Evolutionary conservation across 92 coral and sea anemone species (phyloP), one percentile per base, ranked within the genome.

Genomic region (Nematostella vectensis): DNA sequence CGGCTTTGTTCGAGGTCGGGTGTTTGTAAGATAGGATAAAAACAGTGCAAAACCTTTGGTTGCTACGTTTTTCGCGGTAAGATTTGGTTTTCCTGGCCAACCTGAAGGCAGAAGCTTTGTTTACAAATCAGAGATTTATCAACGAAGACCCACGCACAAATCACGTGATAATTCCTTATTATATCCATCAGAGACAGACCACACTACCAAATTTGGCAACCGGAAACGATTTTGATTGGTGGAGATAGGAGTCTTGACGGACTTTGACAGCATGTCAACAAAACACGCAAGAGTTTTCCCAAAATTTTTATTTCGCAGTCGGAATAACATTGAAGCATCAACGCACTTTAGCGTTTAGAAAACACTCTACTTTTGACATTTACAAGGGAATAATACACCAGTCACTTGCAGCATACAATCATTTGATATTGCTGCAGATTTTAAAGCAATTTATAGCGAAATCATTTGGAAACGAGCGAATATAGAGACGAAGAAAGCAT

Each of bases 241-340:
- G 57, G 73, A 68, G 77, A 75, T 79, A 64, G 49, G 23, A 20
- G 3, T 29, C 58, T 55, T 80, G 88, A 85, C 81, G 83, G 81
- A 55, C 59, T 69, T 59, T 80, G 88, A 85, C 95, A 85, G 88
- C 67, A 85, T 85, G 95, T 85, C 95, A 85, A 85, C 95, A 85
- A 64, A 80, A 75, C n/a, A 80, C 88, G 80, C 66, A 61, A 65
- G 83, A 78, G 83, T 78, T 85, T 85, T 85, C 83, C 95, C 95
- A 67, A 71, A 67, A 70, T 52, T 60, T 60, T 59, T 60, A 61
- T 63, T 72, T 72, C 63, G 72, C 63, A 64, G 61, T 40, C 22
- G 72, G 21, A 66, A 66, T 44, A 44, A 25, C 27, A 25, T 55
- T 53, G 48, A n/a, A n/a, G n/a, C n/a, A n/a, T n/a, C n/a, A n/a